Percentiles rank a stretch among this genome's conserved stretches.
Conservation (phyloP, 2,797 vertebrate genomes). For the Myotis planiceps region DNA sequence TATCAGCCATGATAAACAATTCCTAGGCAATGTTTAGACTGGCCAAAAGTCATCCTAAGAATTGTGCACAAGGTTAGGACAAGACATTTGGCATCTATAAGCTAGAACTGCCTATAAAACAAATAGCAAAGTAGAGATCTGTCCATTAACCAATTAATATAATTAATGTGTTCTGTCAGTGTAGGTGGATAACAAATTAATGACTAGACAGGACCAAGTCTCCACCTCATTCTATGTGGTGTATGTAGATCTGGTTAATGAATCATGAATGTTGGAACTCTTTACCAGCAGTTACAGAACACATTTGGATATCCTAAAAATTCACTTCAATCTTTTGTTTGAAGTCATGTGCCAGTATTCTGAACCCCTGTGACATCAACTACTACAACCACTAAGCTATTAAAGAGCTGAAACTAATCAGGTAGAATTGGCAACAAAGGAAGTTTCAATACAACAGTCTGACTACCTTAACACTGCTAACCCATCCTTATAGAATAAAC, state of each 20-base stretch:
- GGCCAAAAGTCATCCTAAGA: slow-evolving; percentile 29
- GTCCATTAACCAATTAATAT: background rate
- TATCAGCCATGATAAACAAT: slow-evolving; percentile 70
- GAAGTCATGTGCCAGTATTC: slow-evolving; percentile 20
- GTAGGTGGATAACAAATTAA: background rate
- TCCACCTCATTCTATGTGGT: background rate
- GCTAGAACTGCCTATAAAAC: background rate
- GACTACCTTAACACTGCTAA: slow-evolving; percentile 15
- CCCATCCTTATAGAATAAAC: slow-evolving; percentile 58
- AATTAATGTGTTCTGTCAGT: background rate
- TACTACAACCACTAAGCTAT: background rate
- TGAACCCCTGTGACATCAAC: background rate
- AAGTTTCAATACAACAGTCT: background rate
- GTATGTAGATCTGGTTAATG: background rate
- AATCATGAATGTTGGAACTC: slow-evolving; percentile 30
- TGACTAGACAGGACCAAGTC: background rate
- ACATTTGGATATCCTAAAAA: slow-evolving; percentile 33
- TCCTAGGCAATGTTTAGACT: slow-evolving; percentile 70
- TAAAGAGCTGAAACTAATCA: slow-evolving; percentile 26
- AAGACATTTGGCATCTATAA: background rate
- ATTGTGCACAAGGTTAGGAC: background rate
- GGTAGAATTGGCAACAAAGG: background rate
- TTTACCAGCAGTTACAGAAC: slow-evolving; percentile 29
- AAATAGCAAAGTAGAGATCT: background rate
- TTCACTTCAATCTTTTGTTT: slow-evolving; percentile 63